These are phyloP conservation scores for Torymus tubicola DNA, from an alignment of 2,888 invertebrate species.

Conservation along the genomic window DNA sequence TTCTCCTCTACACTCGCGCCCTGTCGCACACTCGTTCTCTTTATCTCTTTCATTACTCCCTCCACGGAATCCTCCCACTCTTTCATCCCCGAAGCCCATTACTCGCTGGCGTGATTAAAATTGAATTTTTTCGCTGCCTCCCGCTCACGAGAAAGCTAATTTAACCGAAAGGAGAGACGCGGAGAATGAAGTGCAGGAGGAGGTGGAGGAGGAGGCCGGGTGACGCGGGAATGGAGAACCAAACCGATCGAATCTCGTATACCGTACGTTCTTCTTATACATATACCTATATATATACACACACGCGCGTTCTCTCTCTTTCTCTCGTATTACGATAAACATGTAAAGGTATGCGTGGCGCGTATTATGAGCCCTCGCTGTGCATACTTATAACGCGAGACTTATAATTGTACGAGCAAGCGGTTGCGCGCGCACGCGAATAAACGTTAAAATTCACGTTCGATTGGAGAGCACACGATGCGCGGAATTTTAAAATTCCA, in stretches of 20 bases:
- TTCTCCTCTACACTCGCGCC: not conserved
- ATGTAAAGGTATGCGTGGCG: not conserved
- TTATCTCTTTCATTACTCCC: constrained; percentile 41
- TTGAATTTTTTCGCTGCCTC: constrained; percentile 44
- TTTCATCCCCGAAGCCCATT: not conserved
- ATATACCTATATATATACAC: too few relatives aligned
- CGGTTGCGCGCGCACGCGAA: constrained; percentile 11
- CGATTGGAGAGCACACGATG: constrained; percentile 1
- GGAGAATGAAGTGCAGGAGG: constrained; percentile 14
- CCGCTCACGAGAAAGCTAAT: constrained; percentile 37
- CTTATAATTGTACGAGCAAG: constrained; percentile 37
- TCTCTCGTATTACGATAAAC: constrained; percentile 21
- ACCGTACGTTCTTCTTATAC: too few relatives aligned
- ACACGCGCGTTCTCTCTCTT: not conserved
- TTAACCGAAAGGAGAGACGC: constrained; percentile 35
- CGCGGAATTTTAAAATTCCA: constrained; percentile 28
- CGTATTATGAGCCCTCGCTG: constrained; percentile 4
- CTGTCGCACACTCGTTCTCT: constrained; percentile 1
- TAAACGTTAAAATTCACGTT: constrained; percentile 43
- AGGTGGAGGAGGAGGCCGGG: constrained; percentile 5
- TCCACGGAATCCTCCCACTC: not conserved
- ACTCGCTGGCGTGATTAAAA: constrained; percentile 50
- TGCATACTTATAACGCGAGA: constrained; percentile 11
- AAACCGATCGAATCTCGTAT: constrained; percentile 14
- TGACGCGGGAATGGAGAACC: constrained; percentile 2